Evolutionary conservation across 2,888 invertebrate species (phyloP), one percentile per base, ranked within the genome.

Genomic region (Microctonus hyperodae): DNA sequence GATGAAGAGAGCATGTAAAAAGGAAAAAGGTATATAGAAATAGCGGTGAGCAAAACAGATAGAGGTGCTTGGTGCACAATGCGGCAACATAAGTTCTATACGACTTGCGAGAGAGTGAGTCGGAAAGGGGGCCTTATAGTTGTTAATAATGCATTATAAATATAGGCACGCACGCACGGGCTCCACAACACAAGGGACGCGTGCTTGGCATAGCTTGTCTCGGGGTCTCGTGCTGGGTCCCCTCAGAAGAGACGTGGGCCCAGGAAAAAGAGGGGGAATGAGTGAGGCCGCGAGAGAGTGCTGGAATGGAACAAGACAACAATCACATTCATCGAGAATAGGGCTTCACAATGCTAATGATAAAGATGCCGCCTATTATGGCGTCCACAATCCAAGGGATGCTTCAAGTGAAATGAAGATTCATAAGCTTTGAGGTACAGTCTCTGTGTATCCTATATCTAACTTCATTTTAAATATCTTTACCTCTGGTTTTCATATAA

Each of bases 311-410:
- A 70, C 77, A 78, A 77, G 78, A 81, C 81, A 82, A 83, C 81
- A 82, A 83, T 83, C 81, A 81, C 82, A 83, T 83, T 83, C 83
- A 83, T 82, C 80, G 81, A 66, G 65, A 55, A 60, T 59, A 50
- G 51, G 48, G 72, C 75, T 79, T 75, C 79, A 81, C 82, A 82
- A 83, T 83, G 81, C 82, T 83, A 83, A 83, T 83, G 83, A 79
- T 81, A 82, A 82, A 83, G 82, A 83, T 81, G 81, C 83, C 81
- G 82, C 79, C 81, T 80, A 80, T 83, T 82, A 81, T 79, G 77
- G 76, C 78, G 75, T 75, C 75, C 75, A 77, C 65, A 64, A 71
- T 63, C 55, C 64, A 69, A 67, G 64, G 58, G 56, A 50, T 53
- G 35, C 50, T 48, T 11, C 23, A 22, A 61, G 53, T 63, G 59